Percentiles rank a stretch among this genome's conserved stretches.
Conservation (phyloP, 1,140 invertebrate genomes). For the Agrilus planipennis region DNA sequence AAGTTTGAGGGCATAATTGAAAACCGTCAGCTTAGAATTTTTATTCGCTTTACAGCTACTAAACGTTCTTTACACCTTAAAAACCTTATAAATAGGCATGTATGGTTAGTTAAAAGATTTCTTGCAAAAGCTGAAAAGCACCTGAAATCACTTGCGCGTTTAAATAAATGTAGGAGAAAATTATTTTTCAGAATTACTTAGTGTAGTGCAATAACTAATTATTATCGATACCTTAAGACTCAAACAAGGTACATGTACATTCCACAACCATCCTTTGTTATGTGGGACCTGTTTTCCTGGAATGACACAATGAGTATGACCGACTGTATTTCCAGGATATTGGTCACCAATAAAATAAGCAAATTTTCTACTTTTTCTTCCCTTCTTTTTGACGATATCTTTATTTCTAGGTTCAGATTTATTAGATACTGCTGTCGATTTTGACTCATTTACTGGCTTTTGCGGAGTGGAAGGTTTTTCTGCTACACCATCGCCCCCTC, state of each 20-base stretch:
- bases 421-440: background rate
- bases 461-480: background rate
- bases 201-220: background rate
- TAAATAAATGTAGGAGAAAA: too few relatives aligned
- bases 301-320: conserved; percentile 38
- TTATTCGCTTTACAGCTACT: too few relatives aligned
- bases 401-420: conserved; percentile 3
- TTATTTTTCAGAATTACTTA: too few relatives aligned
- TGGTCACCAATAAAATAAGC: conserved; percentile 26
- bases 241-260: conserved; percentile 22
- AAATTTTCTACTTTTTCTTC: conserved; percentile 17
- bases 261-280: conserved; percentile 48
- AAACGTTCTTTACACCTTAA: too few relatives aligned
- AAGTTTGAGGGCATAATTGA: too few relatives aligned
- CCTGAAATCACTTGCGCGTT: too few relatives aligned
- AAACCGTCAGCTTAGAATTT: too few relatives aligned
- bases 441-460: background rate
- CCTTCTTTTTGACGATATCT: conserved; percentile 10
- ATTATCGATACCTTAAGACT: conserved; percentile 18
- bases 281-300: conserved; percentile 36
- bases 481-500: background rate
- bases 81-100: too few relatives aligned
- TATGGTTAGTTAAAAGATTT: too few relatives aligned
- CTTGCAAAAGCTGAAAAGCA: too few relatives aligned
- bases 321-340: conserved; percentile 36